Evolutionary conservation across 2,113 vertebrate species (phyloP), one percentile per base, ranked within the genome.

Genomic region (Gallinago paraguaiae): DNA sequence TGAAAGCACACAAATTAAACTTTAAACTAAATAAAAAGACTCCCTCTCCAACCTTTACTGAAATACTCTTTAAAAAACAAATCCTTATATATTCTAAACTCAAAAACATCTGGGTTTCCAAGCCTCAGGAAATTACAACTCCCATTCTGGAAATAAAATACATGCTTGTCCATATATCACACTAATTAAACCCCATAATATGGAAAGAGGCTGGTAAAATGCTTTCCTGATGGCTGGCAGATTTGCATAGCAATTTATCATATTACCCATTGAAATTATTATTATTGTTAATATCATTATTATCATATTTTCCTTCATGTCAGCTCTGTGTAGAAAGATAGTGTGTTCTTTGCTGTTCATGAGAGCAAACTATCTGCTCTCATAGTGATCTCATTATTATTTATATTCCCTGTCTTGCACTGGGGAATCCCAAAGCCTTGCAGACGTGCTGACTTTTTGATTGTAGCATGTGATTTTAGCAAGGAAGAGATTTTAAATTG

Each of bases 91-190:
- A 77, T 80, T 85, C 92, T 75, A 63, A 92, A 63, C 84, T 11
- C 28, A 93, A 94, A 92, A 95, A 33, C 97, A 97, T 97, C 96
- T 97, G 98, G 92, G 17, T 90, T 92, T 97, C 86, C 93, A 90
- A 97, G 91, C 89, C 86, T 82, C 97, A 97, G 97, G 98, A 98
- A 97, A 97, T 97, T 96, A 77, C 96, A 96, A 45, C 86, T 97
- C 64, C 51, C 91, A 33, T 97, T 92, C 70, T 92, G 91, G 92
- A 94, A 95, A 96, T 92, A 94, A 91, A 91, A 59, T 67, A 37
- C 96, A 78, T 23, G 80, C 88, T 84, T 54, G 79, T 88, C 92
- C 83, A 83, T 97, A 96, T 80, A 97, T 93, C 74, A 46, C 56
- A 76, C 92, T 91, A 96, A 87, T 95, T 95, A 94, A 79, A 82